Percentiles rank a stretch among this genome's conserved stretches.
These are phyloP conservation scores for Electrona antarctica DNA, from an alignment of 2,113 vertebrate species.

Conservation along the genomic window DNA sequence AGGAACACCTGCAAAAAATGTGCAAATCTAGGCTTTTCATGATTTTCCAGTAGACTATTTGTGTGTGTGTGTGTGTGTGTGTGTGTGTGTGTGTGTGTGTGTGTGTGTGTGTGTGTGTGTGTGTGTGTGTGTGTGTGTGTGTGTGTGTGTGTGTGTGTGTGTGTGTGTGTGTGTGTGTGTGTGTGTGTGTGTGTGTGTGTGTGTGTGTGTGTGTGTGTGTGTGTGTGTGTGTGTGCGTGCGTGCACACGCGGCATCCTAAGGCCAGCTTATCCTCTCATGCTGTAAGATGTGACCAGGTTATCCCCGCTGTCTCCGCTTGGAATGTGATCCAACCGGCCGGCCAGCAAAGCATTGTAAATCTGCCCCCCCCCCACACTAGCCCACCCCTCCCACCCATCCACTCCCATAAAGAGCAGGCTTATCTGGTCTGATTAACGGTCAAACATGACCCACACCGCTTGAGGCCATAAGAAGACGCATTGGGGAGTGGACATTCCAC, in stretches of 20 bases:
- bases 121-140: slow-evolving; percentile 16
- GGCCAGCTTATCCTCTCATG: no score
- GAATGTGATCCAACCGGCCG: no score
- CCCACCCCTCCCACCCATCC: neutral
- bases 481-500: neutral
- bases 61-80: slow-evolving; percentile 10
- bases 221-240: no score
- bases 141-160: slow-evolving; percentile 15
- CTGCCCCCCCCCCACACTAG: neutral
- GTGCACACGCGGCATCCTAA: no score
- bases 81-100: neutral
- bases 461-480: no score
- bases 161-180: neutral
- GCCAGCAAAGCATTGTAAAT: no score
- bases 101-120: slow-evolving; percentile 22
- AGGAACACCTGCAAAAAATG: slow-evolving; percentile 24
- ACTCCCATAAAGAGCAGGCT: neutral
- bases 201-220: no score
- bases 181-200: no score
- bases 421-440: no score
- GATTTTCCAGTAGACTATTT: neutral
- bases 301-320: no score
- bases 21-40: slow-evolving; percentile 1
- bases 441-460: no score
- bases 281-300: no score